Conservation (phyloP, 2,888 invertebrate species). For the Aphidoletes aphidimyza region DNA sequence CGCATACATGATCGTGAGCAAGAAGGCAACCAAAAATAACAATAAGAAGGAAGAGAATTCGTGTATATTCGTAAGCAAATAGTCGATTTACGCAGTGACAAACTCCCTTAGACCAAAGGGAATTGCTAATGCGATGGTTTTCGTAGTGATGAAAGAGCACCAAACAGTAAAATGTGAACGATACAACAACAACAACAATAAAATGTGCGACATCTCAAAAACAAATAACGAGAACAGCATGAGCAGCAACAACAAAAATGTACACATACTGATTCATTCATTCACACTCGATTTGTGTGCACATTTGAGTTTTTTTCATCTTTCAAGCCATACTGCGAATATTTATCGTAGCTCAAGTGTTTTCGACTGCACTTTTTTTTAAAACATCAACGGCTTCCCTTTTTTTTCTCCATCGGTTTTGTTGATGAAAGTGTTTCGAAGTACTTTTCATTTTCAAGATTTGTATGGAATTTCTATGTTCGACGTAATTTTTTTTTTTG, state of each 20-base stretch:
- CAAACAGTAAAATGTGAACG: neutral
- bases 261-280: conserved; percentile 40
- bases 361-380: conserved; percentile 37
- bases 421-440: neutral
- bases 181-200: neutral
- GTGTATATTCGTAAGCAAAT: conserved; percentile 40
- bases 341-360: conserved; percentile 42
- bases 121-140: conserved; percentile 43
- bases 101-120: conserved; percentile 53
- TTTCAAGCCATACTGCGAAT: conserved; percentile 3
- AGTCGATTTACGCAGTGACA: neutral
- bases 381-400: neutral
- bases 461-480: neutral
- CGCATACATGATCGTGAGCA: neutral
- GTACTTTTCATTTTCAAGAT: conserved; percentile 11
- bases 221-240: conserved; percentile 44
- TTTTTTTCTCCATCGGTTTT: neutral
- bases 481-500: neutral
- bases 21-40: neutral
- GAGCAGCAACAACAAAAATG: neutral
- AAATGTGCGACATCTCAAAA: conserved; percentile 33
- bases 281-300: conserved; percentile 52
- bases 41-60: conserved; percentile 18
- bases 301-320: neutral
- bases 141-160: neutral